Base-by-base conservation (phyloP, 1,140 invertebrate genomes). In the Conopomorpha cramerella region DNA sequence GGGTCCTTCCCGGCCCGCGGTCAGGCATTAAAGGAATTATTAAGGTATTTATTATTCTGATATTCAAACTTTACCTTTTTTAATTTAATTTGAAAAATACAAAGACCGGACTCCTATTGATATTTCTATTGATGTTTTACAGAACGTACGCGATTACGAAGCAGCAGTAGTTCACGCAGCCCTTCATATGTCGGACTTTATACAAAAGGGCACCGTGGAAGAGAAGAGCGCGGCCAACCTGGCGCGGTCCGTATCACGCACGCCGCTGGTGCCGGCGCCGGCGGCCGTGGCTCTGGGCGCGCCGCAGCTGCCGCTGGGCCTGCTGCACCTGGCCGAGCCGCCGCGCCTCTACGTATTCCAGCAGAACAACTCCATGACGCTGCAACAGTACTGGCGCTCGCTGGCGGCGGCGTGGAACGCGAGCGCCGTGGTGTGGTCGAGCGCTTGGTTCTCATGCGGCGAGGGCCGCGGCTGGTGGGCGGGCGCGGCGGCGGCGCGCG, bases 251-350 rank as follows among this genome's bases (percentile, higher is more conserved):
- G 70, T 64, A 7, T 58, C 60, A 3, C 55, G 56, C 11, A 52
- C 65, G 0, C 55, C 56, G 2, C 50, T 77, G 8, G 47, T 43
- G 3, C 61, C 67, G 3, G 45, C 68, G 6, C 63, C 67, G 14
- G 62, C 66, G 4, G 76, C 76, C 15, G 60, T 76, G 6, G 76
- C 73, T 0, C 55, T 78, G 0, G 76, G 76, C 8, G 64, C 68
- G 0, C 76, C 76, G 6, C 65, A 76, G 30, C 52, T 77, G 1
- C 70, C 73, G 34, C 62, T 78, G 1, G 76, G 76, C 14, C 51
- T 78, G 1, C 57, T 78, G 4, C 72, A 61, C 43, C 49, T 76
- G 16, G 45, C 58, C 3, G 54, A 72, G 27, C 59, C 67, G 1
- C 49, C 57, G 0, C 49, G 53, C 29, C 58, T 74, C 25, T 54